Conservation (phyloP, 2,888 invertebrate genomes). For the Tubiluchus corallicola region DNA sequence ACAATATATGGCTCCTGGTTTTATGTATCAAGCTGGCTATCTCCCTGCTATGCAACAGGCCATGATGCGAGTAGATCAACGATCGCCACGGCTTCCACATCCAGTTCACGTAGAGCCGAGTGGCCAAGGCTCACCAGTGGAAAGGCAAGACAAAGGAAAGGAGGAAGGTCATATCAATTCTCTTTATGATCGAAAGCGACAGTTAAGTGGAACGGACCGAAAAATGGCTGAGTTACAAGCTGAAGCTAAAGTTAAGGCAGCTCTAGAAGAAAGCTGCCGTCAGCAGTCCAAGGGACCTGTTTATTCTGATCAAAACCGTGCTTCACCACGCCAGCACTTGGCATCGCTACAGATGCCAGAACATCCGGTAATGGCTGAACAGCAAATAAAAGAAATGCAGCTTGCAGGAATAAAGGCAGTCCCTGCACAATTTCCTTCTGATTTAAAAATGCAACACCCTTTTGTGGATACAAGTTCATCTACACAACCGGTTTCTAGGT, state of each 20-base stretch:
- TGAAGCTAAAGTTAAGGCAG: background rate
- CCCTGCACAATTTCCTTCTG: background rate
- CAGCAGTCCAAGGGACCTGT: background rate
- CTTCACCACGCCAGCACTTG: background rate
- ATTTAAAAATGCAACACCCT: background rate
- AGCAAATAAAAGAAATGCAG: background rate
- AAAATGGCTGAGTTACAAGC: background rate
- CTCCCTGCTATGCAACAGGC: background rate
- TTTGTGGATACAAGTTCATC: too few relatives aligned
- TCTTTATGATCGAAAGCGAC: background rate
- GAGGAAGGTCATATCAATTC: background rate
- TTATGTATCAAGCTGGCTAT: background rate
- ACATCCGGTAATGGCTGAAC: background rate
- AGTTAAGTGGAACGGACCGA: background rate
- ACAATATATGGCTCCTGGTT: background rate
- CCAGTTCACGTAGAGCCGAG: background rate
- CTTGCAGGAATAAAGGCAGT: background rate
- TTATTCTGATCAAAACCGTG: background rate
- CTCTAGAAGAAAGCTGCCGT: background rate
- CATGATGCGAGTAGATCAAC: background rate
- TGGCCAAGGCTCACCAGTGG: background rate
- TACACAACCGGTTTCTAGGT: background rate
- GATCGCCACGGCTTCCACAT: background rate
- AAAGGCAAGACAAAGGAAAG: background rate
- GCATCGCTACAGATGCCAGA: background rate